Base-by-base conservation (phyloP, 2,797 vertebrate species). In the Peromyscus melanophrys region DNA sequence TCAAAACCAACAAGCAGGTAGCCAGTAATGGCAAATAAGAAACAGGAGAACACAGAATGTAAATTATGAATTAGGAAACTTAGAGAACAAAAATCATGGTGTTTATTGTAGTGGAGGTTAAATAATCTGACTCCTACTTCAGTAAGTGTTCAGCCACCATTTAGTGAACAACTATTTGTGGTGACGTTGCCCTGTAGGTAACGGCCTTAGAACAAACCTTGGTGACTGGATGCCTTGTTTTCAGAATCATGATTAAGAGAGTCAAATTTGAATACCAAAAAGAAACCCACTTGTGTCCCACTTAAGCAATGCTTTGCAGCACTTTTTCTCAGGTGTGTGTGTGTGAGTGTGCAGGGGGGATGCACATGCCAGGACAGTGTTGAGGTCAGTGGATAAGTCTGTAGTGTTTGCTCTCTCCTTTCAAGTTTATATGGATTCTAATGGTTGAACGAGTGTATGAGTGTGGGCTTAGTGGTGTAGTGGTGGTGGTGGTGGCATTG, bases 241-340 rank as follows among this genome's bases (percentile, higher is more conserved):
- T 95, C 52, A 76, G 65, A 94, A 31, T 21, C 34, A 49, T 57
- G 52, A 57, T 49, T 57, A 75, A 81, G 49, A 85, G 40, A 77
- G n/a, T 19, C 2, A 43, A 88, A 76, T 37, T 80, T 91, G 23
- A 49, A 67, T 80, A 88, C 25, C 19, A 63, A 11, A 91, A 77
- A 69, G 80, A 88, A 85, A 86, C 59, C 13, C 9, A 46, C 49
- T 71, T 86, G 25, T 3, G 29, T 77, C 29, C 34, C 81, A 29
- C 34, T 59, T 92, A 40, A 89, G n/a, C 25, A 78, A 55, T 31
- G 29, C 6, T 43, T 65, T 40, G 71, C 11, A 78, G 61, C 34
- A 25, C 23, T 49, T 49, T 34, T 31, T 46, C 34, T n/a, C 31
- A n/a, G 25, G 29, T 29, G 19, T 84, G 10, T 31, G 49, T 25